These are phyloP conservation scores for Wasmannia auropunctata DNA, from an alignment of 1,140 invertebrate species.

Conservation along the genomic window DNA sequence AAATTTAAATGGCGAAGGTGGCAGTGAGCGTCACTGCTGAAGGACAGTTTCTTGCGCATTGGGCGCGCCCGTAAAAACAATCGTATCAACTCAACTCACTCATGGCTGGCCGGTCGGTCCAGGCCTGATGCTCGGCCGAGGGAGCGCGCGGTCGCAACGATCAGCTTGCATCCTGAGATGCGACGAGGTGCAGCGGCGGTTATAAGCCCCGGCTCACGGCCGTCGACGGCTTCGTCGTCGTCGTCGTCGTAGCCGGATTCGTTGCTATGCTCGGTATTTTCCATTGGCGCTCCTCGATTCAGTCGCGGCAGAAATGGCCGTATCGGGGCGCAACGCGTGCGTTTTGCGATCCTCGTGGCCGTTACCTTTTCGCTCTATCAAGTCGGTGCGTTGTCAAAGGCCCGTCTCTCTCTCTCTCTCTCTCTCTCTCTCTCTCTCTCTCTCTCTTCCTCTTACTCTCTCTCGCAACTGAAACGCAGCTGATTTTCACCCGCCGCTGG, in stretches of 20 bases:
- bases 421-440: too few species aligned
- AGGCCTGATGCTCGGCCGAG: slow-evolving; percentile 43
- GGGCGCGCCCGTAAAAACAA: slow-evolving; percentile 84
- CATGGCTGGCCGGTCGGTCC: slow-evolving; percentile 78
- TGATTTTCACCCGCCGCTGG: slow-evolving; percentile 35
- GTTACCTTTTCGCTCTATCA: slow-evolving; percentile 50
- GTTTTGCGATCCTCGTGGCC: slow-evolving; percentile 71
- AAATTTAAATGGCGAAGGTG: slow-evolving; percentile 67
- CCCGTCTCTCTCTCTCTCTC: background rate
- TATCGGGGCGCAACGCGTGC: slow-evolving; percentile 77
- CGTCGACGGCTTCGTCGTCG: slow-evolving; percentile 55
- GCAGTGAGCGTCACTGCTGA: slow-evolving; percentile 82
- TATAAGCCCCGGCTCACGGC: slow-evolving; percentile 59
- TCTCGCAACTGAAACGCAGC: slow-evolving; percentile 3
- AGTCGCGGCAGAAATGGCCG: slow-evolving; percentile 81
- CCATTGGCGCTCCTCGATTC: slow-evolving; percentile 82
- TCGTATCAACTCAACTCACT: slow-evolving; percentile 80
- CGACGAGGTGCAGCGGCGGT: slow-evolving; percentile 36
- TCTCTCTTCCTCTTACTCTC: too few species aligned
- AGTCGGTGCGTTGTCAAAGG: slow-evolving; percentile 39
- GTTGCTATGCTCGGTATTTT: slow-evolving; percentile 84
- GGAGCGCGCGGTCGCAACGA: slow-evolving; percentile 51
- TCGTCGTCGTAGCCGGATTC: slow-evolving; percentile 76
- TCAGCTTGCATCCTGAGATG: slow-evolving; percentile 61
- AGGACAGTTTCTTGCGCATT: slow-evolving; percentile 84